Conservation (phyloP, 1,140 invertebrate species). For the Lepidurus packardi region DNA sequence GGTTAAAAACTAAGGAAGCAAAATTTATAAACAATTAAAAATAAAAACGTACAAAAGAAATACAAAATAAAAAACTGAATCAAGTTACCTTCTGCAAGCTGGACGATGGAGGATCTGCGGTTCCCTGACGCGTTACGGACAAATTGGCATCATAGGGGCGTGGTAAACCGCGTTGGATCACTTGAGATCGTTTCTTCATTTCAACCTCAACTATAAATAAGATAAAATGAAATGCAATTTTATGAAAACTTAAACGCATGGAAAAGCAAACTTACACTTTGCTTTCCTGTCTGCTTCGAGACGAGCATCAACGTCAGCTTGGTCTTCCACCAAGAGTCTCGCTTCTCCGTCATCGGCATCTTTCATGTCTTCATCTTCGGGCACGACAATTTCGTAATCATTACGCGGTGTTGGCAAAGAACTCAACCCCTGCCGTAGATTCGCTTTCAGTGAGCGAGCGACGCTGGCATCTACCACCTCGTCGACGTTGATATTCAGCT, state of each 20-base stretch:
- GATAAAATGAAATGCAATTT: not conserved
- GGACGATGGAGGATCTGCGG: conserved; percentile 66
- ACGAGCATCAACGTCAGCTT: conserved; percentile 80
- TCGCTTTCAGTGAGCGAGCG: conserved; percentile 26
- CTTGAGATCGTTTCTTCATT: conserved; percentile 72
- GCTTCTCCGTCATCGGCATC: conserved; percentile 42
- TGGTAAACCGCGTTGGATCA: conserved; percentile 83
- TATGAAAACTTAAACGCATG: conserved; percentile 32
- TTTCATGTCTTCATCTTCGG: conserved; percentile 66
- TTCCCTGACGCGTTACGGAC: conserved; percentile 65
- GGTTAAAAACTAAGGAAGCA: not conserved
- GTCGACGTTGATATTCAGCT: conserved; percentile 90
- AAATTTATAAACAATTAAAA: conserved; percentile 2
- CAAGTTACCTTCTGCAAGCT: conserved; percentile 65
- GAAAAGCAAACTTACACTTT: conserved; percentile 48
- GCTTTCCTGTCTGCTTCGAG: conserved; percentile 56
- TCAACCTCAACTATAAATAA: conserved; percentile 53
- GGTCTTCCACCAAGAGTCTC: conserved; percentile 60
- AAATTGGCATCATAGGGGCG: conserved; percentile 81
- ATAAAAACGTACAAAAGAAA: not conserved
- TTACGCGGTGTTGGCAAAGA: conserved; percentile 84
- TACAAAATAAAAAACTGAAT: conserved; percentile 23
- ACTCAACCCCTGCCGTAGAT: conserved; percentile 67
- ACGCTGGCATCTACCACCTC: conserved; percentile 53
- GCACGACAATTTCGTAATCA: conserved; percentile 97